Evolutionary conservation across 2,113 vertebrate genomes (phyloP).

Genomic region (Ammodytes marinus): DNA sequence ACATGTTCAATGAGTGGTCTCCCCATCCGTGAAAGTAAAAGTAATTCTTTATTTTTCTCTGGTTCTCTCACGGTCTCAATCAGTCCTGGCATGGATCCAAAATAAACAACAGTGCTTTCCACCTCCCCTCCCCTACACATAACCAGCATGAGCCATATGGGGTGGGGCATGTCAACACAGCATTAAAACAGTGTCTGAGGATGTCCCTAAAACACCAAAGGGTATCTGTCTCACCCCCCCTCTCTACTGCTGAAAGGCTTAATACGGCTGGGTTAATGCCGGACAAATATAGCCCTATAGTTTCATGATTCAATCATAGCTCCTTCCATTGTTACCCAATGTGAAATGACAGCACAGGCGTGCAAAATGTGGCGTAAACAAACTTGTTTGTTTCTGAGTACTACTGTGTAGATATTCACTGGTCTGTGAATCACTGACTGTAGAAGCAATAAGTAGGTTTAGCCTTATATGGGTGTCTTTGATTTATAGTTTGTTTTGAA

Average conservation of each 20-base stretch:
- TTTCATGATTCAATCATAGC: constrained; percentile 46
- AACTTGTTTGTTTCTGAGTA: neutral
- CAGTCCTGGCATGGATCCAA: constrained; percentile 38
- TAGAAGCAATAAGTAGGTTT: neutral
- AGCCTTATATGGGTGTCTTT: neutral
- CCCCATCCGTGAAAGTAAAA: neutral
- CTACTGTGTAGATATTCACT: no score
- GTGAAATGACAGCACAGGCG: constrained; percentile 35
- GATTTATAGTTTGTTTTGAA: neutral
- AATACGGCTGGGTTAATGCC: constrained; percentile 51
- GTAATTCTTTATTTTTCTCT: neutral
- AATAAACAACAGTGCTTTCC: constrained; percentile 16
- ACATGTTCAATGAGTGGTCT: neutral
- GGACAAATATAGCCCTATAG: constrained; percentile 58
- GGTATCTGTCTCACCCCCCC: neutral
- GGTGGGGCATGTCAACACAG: neutral
- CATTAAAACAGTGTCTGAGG: constrained; percentile 23
- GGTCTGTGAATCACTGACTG: neutral
- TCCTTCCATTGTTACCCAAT: constrained; percentile 38
- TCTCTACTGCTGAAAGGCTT: neutral
- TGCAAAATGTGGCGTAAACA: constrained; percentile 18
- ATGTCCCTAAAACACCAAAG: neutral
- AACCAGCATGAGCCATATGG: neutral
- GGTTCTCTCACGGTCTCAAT: neutral
- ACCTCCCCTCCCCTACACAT: neutral